Evolutionary conservation across 1,140 invertebrate genomes (phyloP).

Genomic region (Gerris buenoi): DNA sequence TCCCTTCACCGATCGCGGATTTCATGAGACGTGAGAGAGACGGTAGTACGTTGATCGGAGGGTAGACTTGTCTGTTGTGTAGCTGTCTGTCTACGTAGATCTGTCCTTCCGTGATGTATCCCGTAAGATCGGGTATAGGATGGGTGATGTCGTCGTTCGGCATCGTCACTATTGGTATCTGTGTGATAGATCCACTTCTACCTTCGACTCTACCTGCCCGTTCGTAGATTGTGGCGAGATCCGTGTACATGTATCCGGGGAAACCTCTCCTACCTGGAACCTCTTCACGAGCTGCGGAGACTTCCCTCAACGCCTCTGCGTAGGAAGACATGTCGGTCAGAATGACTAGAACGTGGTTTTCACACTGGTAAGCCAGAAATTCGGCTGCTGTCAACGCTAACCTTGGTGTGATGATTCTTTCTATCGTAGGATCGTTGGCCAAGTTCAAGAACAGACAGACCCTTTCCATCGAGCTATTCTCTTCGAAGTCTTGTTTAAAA

Average conservation of each 20-base stretch:
- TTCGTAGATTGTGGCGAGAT: conserved; percentile 97
- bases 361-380: conserved; percentile 93
- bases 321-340: conserved; percentile 99
- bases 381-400: conserved; percentile 90
- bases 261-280: conserved; percentile 86
- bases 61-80: conserved; percentile 95
- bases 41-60: conserved; percentile 94
- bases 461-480: conserved; percentile 98
- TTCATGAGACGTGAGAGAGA: conserved; percentile 97
- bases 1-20: conserved; percentile 93
- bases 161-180: conserved; percentile 98
- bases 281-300: conserved; percentile 92
- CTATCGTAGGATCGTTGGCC: conserved; percentile 96
- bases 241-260: conserved; percentile 99
- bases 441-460: conserved; percentile 94
- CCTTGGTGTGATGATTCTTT: conserved; percentile 95
- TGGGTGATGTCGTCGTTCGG: conserved; percentile 98
- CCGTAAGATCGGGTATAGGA: conserved; percentile 97
- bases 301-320: conserved; percentile 91
- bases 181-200: conserved; percentile 92
- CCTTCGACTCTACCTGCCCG: conserved; percentile 92
- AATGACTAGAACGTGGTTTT: conserved; percentile 95
- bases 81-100: conserved; percentile 96
- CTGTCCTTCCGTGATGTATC: conserved; percentile 97
- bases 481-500: conserved; percentile 27